Evolutionary conservation across 2,888 invertebrate genomes (phyloP), one percentile per base, ranked within the genome.

Genomic region (Nezara viridula): DNA sequence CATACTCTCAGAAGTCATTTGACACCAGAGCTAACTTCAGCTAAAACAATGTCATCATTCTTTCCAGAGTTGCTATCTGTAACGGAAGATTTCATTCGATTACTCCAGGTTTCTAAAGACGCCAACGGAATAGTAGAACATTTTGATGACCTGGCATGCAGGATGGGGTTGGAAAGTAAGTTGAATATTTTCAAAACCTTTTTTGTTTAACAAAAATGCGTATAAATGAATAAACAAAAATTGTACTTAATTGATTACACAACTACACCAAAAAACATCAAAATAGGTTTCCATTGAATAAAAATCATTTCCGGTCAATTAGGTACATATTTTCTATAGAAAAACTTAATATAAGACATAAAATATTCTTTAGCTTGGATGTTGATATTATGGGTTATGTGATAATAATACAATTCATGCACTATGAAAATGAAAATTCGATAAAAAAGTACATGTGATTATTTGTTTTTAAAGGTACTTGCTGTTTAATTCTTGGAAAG

Each of bases 121-220:
- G 92, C 93, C 40, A 92, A 94, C 32, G 94, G 95, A 73, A 92
- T 93, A 24, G 94, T 96, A 1, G 91, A 92, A 1, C 94, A 94
- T 89, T 95, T 97, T 92, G 96, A 97, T 91, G 95, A 96, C 91
- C 94, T 96, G 88, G 95, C 96, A 3, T 96, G 96, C 92, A 94
- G 96, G 90, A 95, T 97, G 94, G 97, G 97, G 4, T 94, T 97
- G 86, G 98, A 98, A 94, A 95, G 95, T 95, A 92, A 94, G 94
- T 94, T 60, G 44, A 10, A 49, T 81, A 37, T 73, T 73, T 37
- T 73, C 19, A 73, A 37, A 0, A 14, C 19, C 19, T 32, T 66
- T 40, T 19, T 27, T 81, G 12, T 60, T 12, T 16, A 14, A 7
- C 6, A 24, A 49, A 85, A 37, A 37, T 12, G 3, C 3, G 44